Base-by-base conservation (phyloP, 2,888 invertebrate genomes). In the Microplitis deprimator region DNA sequence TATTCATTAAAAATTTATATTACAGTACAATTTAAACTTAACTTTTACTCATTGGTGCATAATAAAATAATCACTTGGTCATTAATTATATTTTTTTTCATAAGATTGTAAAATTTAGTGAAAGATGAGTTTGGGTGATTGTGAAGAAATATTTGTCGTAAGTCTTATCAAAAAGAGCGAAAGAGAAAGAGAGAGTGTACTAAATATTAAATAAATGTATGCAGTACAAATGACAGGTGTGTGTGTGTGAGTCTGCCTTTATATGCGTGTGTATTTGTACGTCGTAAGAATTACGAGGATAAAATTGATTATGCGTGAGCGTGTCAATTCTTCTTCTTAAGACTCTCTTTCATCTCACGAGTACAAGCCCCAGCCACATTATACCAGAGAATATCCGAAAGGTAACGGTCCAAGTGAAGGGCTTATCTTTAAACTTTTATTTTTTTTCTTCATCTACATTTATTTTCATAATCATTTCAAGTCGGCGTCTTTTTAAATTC, bases 401-500 rank as follows among this genome's bases (percentile, higher is more conserved):
- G 50, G 50, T 65, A 73, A 65, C 29, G 64, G 64, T 68, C n/a
- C 41, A 73, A 38, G 73, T 65, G 73, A 73, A 73, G 73, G 73
- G 73, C 41, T 41, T 62, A 73, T 73, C 50, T 20, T 20, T 13
- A 13, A 10, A 59, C 62, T 62, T 62, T 50, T 73, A 29, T 73
- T 73, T 64, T 64, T 41, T 65, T 17, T 62, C 17, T 50, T 65
- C n/a, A 13, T 20, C 41, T 60, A 39, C 8, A 61, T 16, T 40
- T 62, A n/a, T 62, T 60, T 17, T 61, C 17, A 39, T 69, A n/a
- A 50, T 50, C 50, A 7, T 5, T 50, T 50, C 3, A 50, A 50
- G 50, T 50, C 50, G 50, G 50, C 50, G 13, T 50, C 50, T 8
- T 4, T 50, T 50, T 50, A 50, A 50, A 13, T 8, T 50, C 50